These are phyloP conservation scores for Onychomys arenicola DNA, from an alignment of 2,797 vertebrate genomes.

Conservation along the genomic window DNA sequence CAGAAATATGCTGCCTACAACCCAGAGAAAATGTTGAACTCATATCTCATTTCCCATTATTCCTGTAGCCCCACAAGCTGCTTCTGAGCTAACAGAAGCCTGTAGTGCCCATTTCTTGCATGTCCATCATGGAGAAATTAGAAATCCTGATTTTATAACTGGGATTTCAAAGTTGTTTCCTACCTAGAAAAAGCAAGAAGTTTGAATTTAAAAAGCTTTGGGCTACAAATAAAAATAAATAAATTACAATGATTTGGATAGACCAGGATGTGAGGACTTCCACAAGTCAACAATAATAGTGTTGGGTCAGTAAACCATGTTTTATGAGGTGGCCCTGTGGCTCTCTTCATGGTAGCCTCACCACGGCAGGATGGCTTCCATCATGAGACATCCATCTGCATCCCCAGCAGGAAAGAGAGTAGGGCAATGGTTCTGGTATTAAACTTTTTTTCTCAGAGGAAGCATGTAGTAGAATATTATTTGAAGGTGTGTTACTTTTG, in stretches of 20 bases:
- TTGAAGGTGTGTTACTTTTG: no score
- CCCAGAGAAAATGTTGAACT: neutral
- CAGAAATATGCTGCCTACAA: neutral
- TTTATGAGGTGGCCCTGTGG: neutral
- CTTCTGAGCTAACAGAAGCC: neutral
- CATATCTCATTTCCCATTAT: neutral
- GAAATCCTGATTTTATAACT: neutral
- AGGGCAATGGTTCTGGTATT: neutral
- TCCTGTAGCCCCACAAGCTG: neutral
- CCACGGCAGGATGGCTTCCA: neutral
- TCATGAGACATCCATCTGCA: fast-evolving
- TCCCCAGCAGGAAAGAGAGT: neutral
- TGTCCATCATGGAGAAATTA: neutral
- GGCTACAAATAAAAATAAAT: neutral
- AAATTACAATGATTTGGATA: neutral
- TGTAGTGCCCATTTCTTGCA: neutral
- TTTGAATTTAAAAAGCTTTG: neutral
- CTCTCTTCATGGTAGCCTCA: neutral
- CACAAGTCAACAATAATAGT: fast-evolving
- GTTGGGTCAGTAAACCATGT: fast-evolving
- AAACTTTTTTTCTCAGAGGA: neutral
- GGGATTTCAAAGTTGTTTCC: neutral
- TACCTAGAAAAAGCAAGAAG: neutral
- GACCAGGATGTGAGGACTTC: neutral
- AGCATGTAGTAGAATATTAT: no score